Base-by-base conservation (phyloP, 2,888 invertebrate species). In the Sarcophaga subvicina region DNA sequence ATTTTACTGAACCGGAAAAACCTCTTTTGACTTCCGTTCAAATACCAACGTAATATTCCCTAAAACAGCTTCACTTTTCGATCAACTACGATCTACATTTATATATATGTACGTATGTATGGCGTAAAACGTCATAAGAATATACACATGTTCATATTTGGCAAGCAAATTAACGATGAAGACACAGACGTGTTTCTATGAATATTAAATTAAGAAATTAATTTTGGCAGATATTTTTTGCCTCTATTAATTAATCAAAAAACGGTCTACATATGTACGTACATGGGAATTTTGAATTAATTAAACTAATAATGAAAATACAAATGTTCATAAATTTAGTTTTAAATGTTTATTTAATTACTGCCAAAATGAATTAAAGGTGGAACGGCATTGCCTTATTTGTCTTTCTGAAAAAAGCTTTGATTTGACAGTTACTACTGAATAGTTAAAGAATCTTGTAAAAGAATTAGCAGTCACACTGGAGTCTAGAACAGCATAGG, bases 141-240 rank as follows among this genome's bases (percentile, higher is more conserved):
- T 11, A 17, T n/a, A 77, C 27, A 54, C 54, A 64, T 20, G 4
- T 67, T 45, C 75, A 54, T 22, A 77, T 67, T 77, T 67, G 67
- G 66, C 67, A 77, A 67, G 54, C 20, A 76, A 75, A 75, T 75
- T 63, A 47, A 64, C 64, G 37, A 69, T 69, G 22, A 66, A 76
- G 17, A 47, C 62, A 10, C 37, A 37, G 37, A 37, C 37, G 37
- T 37, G 8, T 37, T 14, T 54, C 54, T 54, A 54, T 17, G 17
- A 54, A 14, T 54, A 14, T 54, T 14, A 17, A 54, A 75, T 12
- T 25, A 10, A 76, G 17, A 25, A 49, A 54, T 49, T 14, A 76
- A 64, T 64, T 22, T 11, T 14, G 22, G 17, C 64, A 22, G 11
- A 64, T 75, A 17, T 75, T 17, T 75, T 14, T 72, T 37, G 17